Percentiles rank a stretch among this genome's conserved stretches.
phyloP scores from a whole-genome alignment of 1,140 invertebrate species.

The Sarcophaga peregrina region DNA sequence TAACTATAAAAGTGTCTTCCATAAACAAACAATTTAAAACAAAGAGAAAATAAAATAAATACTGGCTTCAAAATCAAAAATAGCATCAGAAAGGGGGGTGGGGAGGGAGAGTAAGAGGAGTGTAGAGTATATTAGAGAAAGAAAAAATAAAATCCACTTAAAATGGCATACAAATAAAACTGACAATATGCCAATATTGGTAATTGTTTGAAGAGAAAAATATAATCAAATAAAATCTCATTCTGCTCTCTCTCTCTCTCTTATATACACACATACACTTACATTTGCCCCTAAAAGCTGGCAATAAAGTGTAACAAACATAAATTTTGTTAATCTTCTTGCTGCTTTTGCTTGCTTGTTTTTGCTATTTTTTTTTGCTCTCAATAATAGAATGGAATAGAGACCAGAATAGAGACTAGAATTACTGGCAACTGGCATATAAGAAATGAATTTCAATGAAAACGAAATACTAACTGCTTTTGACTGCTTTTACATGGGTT shows the following conservation, averaged over 20 bases:
- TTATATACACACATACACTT: not conserved
- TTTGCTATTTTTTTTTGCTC: not conserved
- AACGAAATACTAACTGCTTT: no score
- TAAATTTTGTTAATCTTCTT: conserved; percentile 4
- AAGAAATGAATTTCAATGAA: conserved; percentile 30
- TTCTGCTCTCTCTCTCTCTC: no score
- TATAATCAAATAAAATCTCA: not conserved
- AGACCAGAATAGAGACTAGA: conserved; percentile 3
- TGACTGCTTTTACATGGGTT: no score
- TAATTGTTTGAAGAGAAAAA: conserved; percentile 17
- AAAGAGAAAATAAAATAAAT: not conserved
- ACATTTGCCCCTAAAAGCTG: not conserved
- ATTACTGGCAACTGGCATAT: not conserved
- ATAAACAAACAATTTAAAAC: not conserved
- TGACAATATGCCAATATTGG: conserved; percentile 35
- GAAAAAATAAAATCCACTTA: not conserved
- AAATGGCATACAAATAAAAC: conserved; percentile 11
- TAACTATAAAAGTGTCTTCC: conserved; percentile 4
- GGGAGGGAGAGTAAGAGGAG: no score
- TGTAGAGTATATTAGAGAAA: not conserved
- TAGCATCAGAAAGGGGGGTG: no score
- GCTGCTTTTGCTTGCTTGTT: not conserved
- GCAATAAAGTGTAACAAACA: conserved; percentile 32
- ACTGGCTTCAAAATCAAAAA: no score
- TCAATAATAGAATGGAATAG: not conserved